Evolutionary conservation across 2,797 vertebrate species (phyloP), one percentile per base, ranked within the genome.

Genomic region (Pogonophryne albipinna): DNA sequence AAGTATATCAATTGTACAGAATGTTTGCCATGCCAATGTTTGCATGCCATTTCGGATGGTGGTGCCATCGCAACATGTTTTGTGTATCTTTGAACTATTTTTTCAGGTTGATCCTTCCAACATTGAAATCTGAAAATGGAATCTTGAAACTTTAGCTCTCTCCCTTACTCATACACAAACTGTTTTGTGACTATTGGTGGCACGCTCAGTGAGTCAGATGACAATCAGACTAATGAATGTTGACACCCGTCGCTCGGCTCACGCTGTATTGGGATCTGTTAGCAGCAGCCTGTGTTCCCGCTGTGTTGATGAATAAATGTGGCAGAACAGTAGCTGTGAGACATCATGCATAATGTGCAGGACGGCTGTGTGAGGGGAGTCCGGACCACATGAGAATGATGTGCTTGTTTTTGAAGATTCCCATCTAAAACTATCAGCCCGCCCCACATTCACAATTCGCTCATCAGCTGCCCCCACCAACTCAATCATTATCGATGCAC

Each of bases 361-460:
- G 34, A 47, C 17, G 16, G n/a, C 47, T 47, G 17, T 66, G 49
- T 14, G 55, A 65, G 12, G n/a, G 47, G 55, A 51, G 23, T 56
- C 16, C 8, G 20, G 31, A 55, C 61, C 83, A 66, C 75, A 59
- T 52, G 62, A 65, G 58, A 65, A 50, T 0, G 4, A 16, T 56
- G 51, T 8, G 9, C 71, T 78, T 81, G 61, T 75, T 84, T 80
- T 82, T 71, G 71, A 57, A 76, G 74, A 66, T 45, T 23, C 19
- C 68, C 62, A 83, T 89, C 82, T 38, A 69, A 78, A 87, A 58
- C 47, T 57, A 84, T 88, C 74, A 81, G 63, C 17, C 45, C 1
- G 27, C 66, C 69, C 68, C 72, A 84, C 83, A 61, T 78, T 89
- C 73, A 83, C 66, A 80, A 82, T 83, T 79, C 83, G 57, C 61